phyloP scores from a whole-genome alignment of 2,888 invertebrate genomes.

The Liposcelis brunnea region DNA sequence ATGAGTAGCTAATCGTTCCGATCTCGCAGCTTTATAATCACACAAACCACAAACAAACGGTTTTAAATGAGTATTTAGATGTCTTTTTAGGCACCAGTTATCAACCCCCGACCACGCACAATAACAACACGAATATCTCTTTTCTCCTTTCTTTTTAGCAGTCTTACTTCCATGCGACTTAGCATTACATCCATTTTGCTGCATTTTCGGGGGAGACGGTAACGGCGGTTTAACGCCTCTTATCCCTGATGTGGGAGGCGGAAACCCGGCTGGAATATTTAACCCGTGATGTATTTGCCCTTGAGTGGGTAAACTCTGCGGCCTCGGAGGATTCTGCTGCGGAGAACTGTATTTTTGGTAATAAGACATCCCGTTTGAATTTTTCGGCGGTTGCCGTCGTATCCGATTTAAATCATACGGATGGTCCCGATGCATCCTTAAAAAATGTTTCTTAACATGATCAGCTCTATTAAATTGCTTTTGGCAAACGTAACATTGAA shows the following conservation, averaged over 20 bases:
- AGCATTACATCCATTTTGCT: slow-evolving; percentile 25
- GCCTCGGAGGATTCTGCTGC: slow-evolving; percentile 10
- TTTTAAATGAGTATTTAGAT: slow-evolving; percentile 82
- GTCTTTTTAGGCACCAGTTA: slow-evolving; percentile 84
- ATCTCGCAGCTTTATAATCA: slow-evolving; percentile 84
- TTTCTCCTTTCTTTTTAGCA: slow-evolving; percentile 30
- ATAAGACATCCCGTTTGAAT: slow-evolving; percentile 18
- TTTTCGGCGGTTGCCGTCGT: slow-evolving; percentile 34
- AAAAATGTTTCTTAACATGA: slow-evolving; percentile 86
- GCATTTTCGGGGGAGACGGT: slow-evolving; percentile 14
- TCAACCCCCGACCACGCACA: slow-evolving; percentile 87
- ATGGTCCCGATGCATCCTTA: slow-evolving; percentile 81
- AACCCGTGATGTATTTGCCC: slow-evolving; percentile 12
- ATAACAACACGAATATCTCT: slow-evolving; percentile 71
- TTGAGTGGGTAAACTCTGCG: slow-evolving; percentile 12
- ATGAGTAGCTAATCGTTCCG: slow-evolving; percentile 77
- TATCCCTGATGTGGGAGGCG: slow-evolving; percentile 1
- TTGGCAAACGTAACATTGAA: slow-evolving; percentile 81
- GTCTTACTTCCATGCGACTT: slow-evolving; percentile 21
- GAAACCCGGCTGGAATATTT: slow-evolving; percentile 13
- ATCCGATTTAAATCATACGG: slow-evolving; percentile 73
- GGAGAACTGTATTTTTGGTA: slow-evolving; percentile 16
- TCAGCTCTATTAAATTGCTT: slow-evolving; percentile 89
- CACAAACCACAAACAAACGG: slow-evolving; percentile 80
- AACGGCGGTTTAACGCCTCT: not conserved